phyloP scores from a whole-genome alignment of 2,113 vertebrate species.

The Cynoglossus semilaevis region DNA sequence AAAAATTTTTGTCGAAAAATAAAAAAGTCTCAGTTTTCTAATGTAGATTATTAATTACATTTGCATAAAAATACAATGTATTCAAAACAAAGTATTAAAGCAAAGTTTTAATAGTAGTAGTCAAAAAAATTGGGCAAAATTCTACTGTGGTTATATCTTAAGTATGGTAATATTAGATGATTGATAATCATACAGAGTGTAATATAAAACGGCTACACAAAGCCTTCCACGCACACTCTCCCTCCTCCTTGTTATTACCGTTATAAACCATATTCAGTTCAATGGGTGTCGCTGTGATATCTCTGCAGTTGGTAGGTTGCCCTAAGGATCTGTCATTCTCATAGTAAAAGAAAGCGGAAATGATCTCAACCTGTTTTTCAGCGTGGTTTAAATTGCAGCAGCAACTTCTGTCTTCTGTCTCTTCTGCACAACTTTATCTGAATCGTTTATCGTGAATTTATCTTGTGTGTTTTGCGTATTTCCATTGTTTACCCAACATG shows the following conservation, averaged over 20 bases:
- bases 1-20: too few relatives aligned
- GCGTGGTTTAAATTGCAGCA: slow-evolving; percentile 4
- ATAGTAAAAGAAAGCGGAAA: slow-evolving; percentile 58
- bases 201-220: not conserved
- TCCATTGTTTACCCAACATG: slow-evolving; percentile 14
- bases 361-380: slow-evolving; percentile 25
- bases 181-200: too few relatives aligned
- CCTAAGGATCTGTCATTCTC: slow-evolving; percentile 38
- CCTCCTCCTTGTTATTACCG: not conserved
- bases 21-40: too few relatives aligned
- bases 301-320: slow-evolving; percentile 10
- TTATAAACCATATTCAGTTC: slow-evolving; percentile 20
- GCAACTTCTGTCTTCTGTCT: slow-evolving; percentile 21
- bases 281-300: slow-evolving; percentile 35
- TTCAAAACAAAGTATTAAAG: too few relatives aligned
- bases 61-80: too few relatives aligned
- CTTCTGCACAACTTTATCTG: slow-evolving; percentile 13
- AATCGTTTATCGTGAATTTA: slow-evolving; percentile 26
- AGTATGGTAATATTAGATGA: too few relatives aligned
- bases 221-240: not conserved
- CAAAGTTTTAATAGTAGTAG: too few relatives aligned
- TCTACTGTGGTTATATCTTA: too few relatives aligned
- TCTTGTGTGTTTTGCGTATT: slow-evolving; percentile 23
- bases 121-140: too few relatives aligned
- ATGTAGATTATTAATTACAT: too few relatives aligned